phyloP scores from a whole-genome alignment of 1,140 invertebrate species.

The Diuraphis noxia region DNA sequence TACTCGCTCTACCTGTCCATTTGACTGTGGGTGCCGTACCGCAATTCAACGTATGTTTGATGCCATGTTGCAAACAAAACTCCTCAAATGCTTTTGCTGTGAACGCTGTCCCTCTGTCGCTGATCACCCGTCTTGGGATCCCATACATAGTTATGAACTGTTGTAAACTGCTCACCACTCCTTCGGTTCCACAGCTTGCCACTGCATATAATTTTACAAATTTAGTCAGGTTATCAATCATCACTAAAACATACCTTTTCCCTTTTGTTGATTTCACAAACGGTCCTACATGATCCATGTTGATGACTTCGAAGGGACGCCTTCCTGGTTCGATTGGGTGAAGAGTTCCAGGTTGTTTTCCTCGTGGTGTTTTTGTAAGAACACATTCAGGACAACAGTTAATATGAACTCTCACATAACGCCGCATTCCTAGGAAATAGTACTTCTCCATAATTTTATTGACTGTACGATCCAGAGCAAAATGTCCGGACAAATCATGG shows the following conservation, averaged over 20 bases:
- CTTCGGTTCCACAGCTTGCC: not conserved
- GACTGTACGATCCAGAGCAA: not conserved
- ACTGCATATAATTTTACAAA: constrained; percentile 12
- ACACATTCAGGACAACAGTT: constrained; percentile 55
- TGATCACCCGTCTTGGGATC: not conserved
- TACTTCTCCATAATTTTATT: not conserved
- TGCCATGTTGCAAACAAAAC: not conserved
- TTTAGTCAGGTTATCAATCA: constrained; percentile 3
- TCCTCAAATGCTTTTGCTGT: not conserved
- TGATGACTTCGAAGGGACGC: not conserved
- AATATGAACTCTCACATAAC: constrained; percentile 50
- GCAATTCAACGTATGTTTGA: not conserved
- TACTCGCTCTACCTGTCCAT: constrained; percentile 26
- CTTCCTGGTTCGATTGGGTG: constrained; percentile 53
- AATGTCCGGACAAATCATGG: not conserved
- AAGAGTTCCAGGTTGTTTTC: constrained; percentile 53
- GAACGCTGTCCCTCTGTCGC: constrained; percentile 16
- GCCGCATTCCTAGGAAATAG: not conserved
- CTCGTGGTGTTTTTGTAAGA: constrained; percentile 55
- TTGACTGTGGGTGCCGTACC: constrained; percentile 19
- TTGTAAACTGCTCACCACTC: not conserved
- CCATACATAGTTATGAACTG: not conserved
- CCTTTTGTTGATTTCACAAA: not conserved
- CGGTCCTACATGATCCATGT: constrained; percentile 11
- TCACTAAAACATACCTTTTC: not conserved